These are phyloP conservation scores for Canis aureus DNA, from an alignment of 2,113 vertebrate species.

Conservation along the genomic window DNA sequence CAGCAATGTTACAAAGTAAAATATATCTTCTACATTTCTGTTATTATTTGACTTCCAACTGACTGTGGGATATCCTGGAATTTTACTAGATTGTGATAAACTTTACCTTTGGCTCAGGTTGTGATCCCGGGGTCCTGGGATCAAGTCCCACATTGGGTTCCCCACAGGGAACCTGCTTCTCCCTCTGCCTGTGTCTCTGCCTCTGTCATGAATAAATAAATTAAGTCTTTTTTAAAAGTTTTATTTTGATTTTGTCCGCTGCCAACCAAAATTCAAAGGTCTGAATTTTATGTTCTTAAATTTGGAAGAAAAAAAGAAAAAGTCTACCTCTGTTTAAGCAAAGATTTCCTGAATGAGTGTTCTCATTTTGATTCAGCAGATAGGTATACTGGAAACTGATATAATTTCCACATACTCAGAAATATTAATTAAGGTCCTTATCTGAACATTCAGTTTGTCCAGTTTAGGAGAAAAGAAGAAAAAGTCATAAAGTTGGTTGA, in stretches of 20 bases:
- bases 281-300: slow-evolving; percentile 56
- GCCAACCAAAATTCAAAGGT: slow-evolving; percentile 7
- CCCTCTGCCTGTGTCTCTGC: too few relatives aligned
- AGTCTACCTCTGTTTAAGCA: background rate
- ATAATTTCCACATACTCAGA: background rate
- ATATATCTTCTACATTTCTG: slow-evolving; percentile 5
- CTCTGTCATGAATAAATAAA: too few relatives aligned
- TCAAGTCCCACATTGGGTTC: too few relatives aligned
- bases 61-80: background rate
- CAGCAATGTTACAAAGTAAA: slow-evolving; percentile 32
- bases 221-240: background rate
- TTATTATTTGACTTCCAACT: slow-evolving; percentile 6
- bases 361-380: background rate
- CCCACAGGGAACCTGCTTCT: too few relatives aligned
- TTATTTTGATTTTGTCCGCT: background rate
- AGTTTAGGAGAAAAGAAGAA: slow-evolving; percentile 30
- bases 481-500: slow-evolving; percentile 8
- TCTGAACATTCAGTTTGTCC: background rate
- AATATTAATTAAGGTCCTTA: background rate
- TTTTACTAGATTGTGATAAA: slow-evolving; percentile 35
- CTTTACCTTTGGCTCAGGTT: background rate
- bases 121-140: background rate
- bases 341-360: background rate
- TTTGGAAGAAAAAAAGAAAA: slow-evolving; percentile 36
- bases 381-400: slow-evolving; percentile 19